A percentile compares a stretch with the other conserved stretches of the same genome.
phyloP scores from a whole-genome alignment of 2,797 vertebrate genomes.

The Anabacerthia variegaticeps region DNA sequence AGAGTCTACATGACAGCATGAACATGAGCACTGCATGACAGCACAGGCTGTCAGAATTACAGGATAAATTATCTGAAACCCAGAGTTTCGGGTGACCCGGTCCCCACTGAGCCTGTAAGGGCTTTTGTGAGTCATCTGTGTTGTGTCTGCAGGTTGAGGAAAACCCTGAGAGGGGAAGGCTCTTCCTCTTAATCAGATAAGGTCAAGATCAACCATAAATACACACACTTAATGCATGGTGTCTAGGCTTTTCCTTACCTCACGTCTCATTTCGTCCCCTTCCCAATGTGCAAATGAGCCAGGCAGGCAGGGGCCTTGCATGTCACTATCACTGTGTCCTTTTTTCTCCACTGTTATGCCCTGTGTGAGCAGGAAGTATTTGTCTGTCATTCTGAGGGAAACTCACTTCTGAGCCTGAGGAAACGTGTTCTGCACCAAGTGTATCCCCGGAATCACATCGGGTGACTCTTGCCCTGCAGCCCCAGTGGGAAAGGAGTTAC shows the following conservation, averaged over 20 bases:
- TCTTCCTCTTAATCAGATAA: conserved; percentile 20
- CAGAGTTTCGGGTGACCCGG: not conserved
- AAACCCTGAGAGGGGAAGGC: not conserved
- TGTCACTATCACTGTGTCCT: accelerated
- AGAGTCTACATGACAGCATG: not conserved
- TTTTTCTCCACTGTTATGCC: not conserved
- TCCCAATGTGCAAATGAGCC: not conserved
- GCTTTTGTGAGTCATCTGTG: not conserved
- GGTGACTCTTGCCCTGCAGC: not conserved
- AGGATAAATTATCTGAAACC: not conserved
- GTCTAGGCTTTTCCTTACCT: not conserved
- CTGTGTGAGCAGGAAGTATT: not conserved
- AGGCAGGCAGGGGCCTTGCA: not conserved
- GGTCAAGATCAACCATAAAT: conserved; percentile 30
- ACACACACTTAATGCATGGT: not conserved
- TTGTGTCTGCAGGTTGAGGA: not conserved
- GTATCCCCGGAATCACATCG: not conserved
- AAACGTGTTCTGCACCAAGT: not conserved
- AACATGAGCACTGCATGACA: accelerated
- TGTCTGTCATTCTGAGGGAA: not conserved
- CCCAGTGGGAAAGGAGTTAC: not conserved
- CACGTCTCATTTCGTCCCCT: not conserved
- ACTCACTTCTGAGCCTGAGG: not conserved
- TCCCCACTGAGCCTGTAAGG: not conserved
- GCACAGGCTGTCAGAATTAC: not conserved